phyloP scores from a whole-genome alignment of 2,888 invertebrate species.

The Rutpela maculata region DNA sequence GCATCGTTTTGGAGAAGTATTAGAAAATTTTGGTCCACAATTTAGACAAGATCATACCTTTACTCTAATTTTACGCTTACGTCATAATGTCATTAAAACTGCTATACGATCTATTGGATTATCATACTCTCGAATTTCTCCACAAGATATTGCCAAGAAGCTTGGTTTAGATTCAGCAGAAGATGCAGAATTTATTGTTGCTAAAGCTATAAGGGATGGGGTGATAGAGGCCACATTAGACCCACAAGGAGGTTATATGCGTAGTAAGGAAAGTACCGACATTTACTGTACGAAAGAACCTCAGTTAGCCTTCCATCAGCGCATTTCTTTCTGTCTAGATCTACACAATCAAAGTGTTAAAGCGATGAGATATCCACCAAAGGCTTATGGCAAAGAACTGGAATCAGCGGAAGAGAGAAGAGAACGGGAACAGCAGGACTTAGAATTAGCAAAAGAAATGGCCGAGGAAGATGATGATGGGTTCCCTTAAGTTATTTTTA shows the following conservation, averaged over 20 bases:
- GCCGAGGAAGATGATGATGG: conserved; percentile 99
- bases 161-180: conserved; percentile 95
- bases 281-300: conserved; percentile 98
- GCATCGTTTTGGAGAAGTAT: conserved; percentile 93
- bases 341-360: conserved; percentile 99
- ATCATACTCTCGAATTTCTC: conserved; percentile 97
- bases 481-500: conserved; percentile 75
- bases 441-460: conserved; percentile 99
- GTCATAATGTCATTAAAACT: conserved; percentile 99
- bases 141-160: conserved; percentile 95
- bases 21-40: conserved; percentile 92
- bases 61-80: conserved; percentile 93
- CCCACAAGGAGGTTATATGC: conserved; percentile 96
- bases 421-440: conserved; percentile 97
- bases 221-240: conserved; percentile 98
- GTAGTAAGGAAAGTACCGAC: conserved; percentile 97
- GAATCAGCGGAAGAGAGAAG: conserved; percentile 98
- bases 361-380: conserved; percentile 99
- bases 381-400: conserved; percentile 97
- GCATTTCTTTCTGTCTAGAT: conserved; percentile 97
- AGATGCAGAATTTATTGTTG: conserved; percentile 99
- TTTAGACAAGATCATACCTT: conserved; percentile 97
- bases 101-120: conserved; percentile 96
- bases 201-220: conserved; percentile 98
- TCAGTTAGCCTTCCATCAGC: conserved; percentile 95